Conservation (phyloP, 92 coral and sea anemone species). For the Zoanthus solanderi region DNA sequence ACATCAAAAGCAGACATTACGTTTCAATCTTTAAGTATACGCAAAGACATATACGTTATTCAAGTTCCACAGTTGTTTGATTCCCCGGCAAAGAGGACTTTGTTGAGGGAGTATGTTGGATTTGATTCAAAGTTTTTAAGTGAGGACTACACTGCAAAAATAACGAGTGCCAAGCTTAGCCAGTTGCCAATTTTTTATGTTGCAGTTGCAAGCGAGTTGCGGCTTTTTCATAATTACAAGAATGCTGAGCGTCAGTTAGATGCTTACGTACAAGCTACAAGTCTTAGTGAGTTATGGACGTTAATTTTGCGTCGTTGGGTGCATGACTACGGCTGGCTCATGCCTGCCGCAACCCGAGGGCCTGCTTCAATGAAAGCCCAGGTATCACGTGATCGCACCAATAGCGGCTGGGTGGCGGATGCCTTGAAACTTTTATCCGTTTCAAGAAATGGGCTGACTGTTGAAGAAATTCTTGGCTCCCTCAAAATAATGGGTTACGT, state of each 20-base stretch:
- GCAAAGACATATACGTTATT: constrained; percentile 82
- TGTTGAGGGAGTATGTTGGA: constrained; percentile 83
- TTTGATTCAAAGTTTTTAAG: constrained; percentile 74
- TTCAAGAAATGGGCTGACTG: constrained; percentile 92
- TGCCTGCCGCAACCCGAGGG: constrained; percentile 83
- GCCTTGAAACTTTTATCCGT: constrained; percentile 82
- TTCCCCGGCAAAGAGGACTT: constrained; percentile 69
- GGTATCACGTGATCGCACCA: constrained; percentile 96
- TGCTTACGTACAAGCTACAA: constrained; percentile 76
- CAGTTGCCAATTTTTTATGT: constrained; percentile 87
- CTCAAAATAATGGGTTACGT: constrained; percentile 88
- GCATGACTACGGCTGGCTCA: constrained; percentile 96
- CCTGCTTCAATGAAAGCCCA: constrained; percentile 86
- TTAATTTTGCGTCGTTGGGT: constrained; percentile 97
- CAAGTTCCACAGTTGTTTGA: constrained; percentile 76
- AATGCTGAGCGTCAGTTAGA: constrained; percentile 86
- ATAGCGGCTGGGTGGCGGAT: constrained; percentile 98
- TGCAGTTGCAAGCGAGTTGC: constrained; percentile 86
- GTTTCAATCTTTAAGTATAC: constrained; percentile 71
- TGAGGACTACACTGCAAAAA: constrained; percentile 63
- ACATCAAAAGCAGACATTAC: constrained; percentile 89
- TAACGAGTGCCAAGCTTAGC: constrained; percentile 75
- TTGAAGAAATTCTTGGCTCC: constrained; percentile 79
- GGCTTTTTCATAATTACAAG: constrained; percentile 77
- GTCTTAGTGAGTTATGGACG: constrained; percentile 87